Evolutionary conservation across 1,140 invertebrate genomes (phyloP).

Genomic region (Camponotus vicinus): DNA sequence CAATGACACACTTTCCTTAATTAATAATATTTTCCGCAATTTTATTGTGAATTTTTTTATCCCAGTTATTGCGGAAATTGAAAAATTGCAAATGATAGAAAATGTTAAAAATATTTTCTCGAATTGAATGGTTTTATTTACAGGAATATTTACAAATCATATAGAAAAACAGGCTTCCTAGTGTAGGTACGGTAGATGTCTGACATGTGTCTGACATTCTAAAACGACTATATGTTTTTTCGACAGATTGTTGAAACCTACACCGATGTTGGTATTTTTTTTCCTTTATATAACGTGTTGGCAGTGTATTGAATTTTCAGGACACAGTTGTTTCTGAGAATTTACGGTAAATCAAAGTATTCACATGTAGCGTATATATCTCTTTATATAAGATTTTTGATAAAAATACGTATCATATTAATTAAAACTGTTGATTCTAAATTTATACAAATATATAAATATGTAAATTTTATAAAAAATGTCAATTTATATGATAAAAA

Average conservation of each 20-base stretch:
- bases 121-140: background rate
- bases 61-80: background rate
- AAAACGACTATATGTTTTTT: background rate
- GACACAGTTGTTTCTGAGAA: background rate
- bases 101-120: background rate
- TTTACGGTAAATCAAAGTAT: background rate
- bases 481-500: background rate
- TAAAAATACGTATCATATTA: no score
- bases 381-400: no score
- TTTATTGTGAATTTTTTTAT: background rate
- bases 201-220: background rate
- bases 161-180: background rate
- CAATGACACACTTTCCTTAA: background rate
- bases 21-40: background rate
- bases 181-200: no score
- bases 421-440: no score
- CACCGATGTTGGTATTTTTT: background rate
- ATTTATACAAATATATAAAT: no score
- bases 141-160: background rate
- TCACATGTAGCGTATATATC: no score
- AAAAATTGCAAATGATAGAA: background rate
- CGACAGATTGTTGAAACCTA: background rate
- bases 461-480: background rate
- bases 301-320: constrained; percentile 7
- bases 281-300: background rate